Evolutionary conservation across 2,888 invertebrate species (phyloP).

Genomic region (Reticulitermes lucifugus): DNA sequence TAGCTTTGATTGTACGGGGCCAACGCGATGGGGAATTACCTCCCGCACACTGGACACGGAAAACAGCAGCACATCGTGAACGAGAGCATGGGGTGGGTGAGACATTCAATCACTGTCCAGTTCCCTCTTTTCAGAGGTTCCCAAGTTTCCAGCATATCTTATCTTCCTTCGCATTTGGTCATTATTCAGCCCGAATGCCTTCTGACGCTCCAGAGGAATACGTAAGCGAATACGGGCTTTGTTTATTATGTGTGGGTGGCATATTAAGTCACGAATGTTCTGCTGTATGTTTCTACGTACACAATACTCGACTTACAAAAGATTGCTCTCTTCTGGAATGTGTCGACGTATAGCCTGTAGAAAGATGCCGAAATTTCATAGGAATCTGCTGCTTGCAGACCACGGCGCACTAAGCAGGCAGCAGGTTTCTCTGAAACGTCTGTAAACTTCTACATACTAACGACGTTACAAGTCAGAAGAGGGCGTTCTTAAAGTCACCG

Average conservation of each 20-base stretch:
- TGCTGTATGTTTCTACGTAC: neutral
- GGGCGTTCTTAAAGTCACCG: too few relatives aligned
- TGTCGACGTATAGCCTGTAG: too few relatives aligned
- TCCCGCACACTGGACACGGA: conserved; percentile 15
- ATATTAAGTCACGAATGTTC: neutral
- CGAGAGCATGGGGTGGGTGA: neutral
- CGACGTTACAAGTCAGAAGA: too few relatives aligned
- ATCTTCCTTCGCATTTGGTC: neutral
- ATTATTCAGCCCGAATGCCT: neutral
- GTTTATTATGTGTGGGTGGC: neutral
- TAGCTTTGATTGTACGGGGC: neutral
- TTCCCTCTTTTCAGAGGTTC: neutral
- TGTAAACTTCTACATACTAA: too few relatives aligned
- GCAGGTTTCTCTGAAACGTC: too few relatives aligned
- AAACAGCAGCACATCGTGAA: conserved; percentile 18
- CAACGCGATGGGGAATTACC: neutral
- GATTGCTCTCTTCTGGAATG: too few relatives aligned
- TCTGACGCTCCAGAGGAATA: neutral
- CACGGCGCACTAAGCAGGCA: too few relatives aligned
- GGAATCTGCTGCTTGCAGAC: too few relatives aligned
- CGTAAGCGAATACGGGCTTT: neutral
- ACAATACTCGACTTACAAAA: neutral
- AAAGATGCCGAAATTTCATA: too few relatives aligned
- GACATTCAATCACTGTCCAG: conserved; percentile 21
- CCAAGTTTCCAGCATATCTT: neutral